A percentile compares a stretch with the other conserved stretches of the same genome.
phyloP scores from a whole-genome alignment of 1,140 invertebrate genomes.

The Drosophila guanche region DNA sequence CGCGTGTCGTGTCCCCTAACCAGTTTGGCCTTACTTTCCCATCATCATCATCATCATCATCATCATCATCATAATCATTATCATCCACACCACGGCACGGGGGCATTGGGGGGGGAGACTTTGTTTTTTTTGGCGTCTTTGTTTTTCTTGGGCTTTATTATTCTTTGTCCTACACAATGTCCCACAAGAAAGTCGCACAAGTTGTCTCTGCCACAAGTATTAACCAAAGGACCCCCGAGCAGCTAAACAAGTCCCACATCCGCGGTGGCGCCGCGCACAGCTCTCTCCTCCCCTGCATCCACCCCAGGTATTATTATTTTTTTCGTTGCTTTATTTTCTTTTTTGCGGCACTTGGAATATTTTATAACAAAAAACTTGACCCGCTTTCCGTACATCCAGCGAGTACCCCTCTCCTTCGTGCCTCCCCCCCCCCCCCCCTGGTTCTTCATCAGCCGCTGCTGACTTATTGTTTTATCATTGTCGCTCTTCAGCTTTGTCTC shows the following conservation, averaged over 20 bases:
- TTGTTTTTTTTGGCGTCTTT: conserved; percentile 41
- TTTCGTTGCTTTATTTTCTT: conserved; percentile 62
- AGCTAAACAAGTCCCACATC: conserved; percentile 45
- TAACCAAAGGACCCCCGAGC: conserved; percentile 48
- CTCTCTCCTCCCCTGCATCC: background rate
- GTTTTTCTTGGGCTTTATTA: conserved; percentile 57
- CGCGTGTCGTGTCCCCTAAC: conserved; percentile 4
- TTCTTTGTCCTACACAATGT: conserved; percentile 67
- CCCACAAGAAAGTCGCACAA: conserved; percentile 67
- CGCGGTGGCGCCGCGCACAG: conserved; percentile 15
- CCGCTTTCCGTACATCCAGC: conserved; percentile 50
- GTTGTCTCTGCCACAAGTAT: conserved; percentile 39
- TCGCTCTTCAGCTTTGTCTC: conserved; percentile 31
- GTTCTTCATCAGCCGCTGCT: conserved; percentile 12
- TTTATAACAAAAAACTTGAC: conserved; percentile 81
- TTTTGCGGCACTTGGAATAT: conserved; percentile 74
- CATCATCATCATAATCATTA: conserved; percentile 24
- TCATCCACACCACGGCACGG: background rate
- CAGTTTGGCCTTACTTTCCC: conserved; percentile 18
- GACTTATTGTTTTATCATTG: conserved; percentile 56
- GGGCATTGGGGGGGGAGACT: background rate
- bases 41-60: conserved; percentile 20
- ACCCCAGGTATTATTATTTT: conserved; percentile 51
- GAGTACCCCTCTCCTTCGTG: conserved; percentile 6
- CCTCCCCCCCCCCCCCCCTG: conserved; percentile 18